Evolutionary conservation across 1,140 invertebrate species (phyloP), one percentile per base, ranked within the genome.

Genomic region (Cyclina sinensis): DNA sequence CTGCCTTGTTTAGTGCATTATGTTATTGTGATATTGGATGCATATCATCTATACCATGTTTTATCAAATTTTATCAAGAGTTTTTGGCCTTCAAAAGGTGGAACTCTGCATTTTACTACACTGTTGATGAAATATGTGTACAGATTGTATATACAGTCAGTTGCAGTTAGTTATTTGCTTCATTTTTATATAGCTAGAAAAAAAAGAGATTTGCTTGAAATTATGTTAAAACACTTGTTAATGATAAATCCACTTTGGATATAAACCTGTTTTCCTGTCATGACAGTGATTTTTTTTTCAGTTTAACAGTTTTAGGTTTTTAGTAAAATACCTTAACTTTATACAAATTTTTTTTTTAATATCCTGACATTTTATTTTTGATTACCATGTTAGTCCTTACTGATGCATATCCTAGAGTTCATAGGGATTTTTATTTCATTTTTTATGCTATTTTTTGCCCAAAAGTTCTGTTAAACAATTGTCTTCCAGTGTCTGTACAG

Each of bases 31-130:
- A 70, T 70, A 70, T 70, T 70, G 12, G 32, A 70, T 70, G 65
- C 65, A 70, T 70, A 70, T 70, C 65, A 70, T 70, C 65, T 70
- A 14, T 70, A 70, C 27, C 65, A 70, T 37, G 65, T 70, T 70
- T 39, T 70, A 35, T 18, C 14, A 18, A 62, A 62, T 62, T n/a
- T 62, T 62, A 27, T 27, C 35, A 37, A 70, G 35, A 37, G 65
- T 70, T 70, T 32, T 70, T 70, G 27, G 32, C 65, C 65, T 70
- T 70, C 32, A 70, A 70, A 70, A 70, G 65, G 65, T 70, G 27
- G 65, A 70, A 70, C 35, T 35, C 65, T 37, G 65, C 65, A 70
- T 70, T 70, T 57, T 70, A 70, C 18, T 1, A 37, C 30, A 70
- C 65, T 70, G 65, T 70, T 70, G 35, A 70, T 2, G 35, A 37